These are phyloP conservation scores for Desmophyllum pertusum DNA, from an alignment of 92 coral and sea anemone species.

Conservation along the genomic window DNA sequence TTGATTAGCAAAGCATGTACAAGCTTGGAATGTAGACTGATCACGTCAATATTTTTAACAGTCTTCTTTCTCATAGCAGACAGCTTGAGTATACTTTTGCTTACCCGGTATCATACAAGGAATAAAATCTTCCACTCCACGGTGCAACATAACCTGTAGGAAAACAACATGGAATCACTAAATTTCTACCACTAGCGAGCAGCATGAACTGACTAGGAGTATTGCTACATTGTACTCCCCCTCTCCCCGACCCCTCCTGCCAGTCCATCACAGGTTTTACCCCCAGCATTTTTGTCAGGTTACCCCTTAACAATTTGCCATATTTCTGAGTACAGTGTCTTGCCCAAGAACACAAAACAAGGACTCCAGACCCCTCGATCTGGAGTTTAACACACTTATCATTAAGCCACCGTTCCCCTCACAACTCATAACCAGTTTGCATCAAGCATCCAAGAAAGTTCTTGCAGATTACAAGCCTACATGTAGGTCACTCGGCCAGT, in stretches of 20 bases:
- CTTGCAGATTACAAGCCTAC: background rate
- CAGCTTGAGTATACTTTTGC: background rate
- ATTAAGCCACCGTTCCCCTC: background rate
- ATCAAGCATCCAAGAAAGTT: background rate
- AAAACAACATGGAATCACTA: background rate
- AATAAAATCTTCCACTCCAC: conserved; percentile 98
- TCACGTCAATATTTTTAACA: background rate
- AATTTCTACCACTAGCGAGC: background rate
- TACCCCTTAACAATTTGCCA: no score
- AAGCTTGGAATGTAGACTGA: background rate
- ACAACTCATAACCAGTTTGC: background rate
- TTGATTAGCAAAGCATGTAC: background rate
- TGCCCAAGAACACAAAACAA: no score
- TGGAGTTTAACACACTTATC: no score
- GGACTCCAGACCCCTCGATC: no score
- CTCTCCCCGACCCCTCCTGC: no score
- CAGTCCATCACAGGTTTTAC: no score
- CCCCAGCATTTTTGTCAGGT: no score
- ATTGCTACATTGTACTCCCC: no score
- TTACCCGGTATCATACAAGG: conserved; percentile 96
- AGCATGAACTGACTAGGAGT: no score
- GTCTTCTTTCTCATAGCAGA: background rate
- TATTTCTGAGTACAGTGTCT: no score
- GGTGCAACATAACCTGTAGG: conserved; percentile 90
- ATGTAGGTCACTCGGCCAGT: no score